Conservation (phyloP, 2,888 invertebrate species). For the Kuschelorhynchus macadamiae region DNA sequence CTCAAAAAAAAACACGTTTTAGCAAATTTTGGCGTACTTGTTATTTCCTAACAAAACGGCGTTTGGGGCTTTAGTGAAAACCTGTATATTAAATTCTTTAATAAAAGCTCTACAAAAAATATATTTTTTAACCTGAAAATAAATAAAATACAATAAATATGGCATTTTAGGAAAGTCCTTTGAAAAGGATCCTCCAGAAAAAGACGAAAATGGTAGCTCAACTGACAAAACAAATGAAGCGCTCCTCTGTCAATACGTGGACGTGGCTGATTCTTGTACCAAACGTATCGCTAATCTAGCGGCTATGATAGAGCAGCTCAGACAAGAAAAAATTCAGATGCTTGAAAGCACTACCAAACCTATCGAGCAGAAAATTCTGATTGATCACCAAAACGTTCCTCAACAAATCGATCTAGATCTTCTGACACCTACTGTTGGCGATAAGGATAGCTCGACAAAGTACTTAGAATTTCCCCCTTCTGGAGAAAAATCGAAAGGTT, state of each 20-base stretch:
- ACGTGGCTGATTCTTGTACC: conserved; percentile 72
- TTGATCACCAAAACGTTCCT: not conserved
- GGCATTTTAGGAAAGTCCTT: too few relatives aligned
- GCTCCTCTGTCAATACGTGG: conserved; percentile 65
- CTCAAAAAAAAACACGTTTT: too few relatives aligned
- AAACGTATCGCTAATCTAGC: conserved; percentile 73
- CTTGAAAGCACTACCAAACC: conserved; percentile 8
- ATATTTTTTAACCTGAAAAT: too few relatives aligned
- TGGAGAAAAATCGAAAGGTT: conserved; percentile 46
- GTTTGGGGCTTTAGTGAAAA: too few relatives aligned
- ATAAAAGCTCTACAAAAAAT: too few relatives aligned
- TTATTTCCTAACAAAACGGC: too few relatives aligned
- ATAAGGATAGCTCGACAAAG: conserved; percentile 60
- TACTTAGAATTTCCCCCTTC: conserved; percentile 61
- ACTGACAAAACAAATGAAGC: conserved; percentile 35
- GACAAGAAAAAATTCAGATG: conserved; percentile 72
- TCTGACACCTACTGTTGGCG: conserved; percentile 20
- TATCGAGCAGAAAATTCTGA: too few relatives aligned
- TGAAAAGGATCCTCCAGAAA: too few relatives aligned
- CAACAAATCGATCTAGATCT: not conserved
- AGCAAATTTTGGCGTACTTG: too few relatives aligned
- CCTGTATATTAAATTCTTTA: too few relatives aligned
- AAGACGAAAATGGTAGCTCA: conserved; percentile 15
- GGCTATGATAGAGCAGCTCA: conserved; percentile 72
- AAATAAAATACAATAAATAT: too few relatives aligned